Evolutionary conservation across 2,113 vertebrate genomes (phyloP).

Genomic region (Peromyscus californicus): DNA sequence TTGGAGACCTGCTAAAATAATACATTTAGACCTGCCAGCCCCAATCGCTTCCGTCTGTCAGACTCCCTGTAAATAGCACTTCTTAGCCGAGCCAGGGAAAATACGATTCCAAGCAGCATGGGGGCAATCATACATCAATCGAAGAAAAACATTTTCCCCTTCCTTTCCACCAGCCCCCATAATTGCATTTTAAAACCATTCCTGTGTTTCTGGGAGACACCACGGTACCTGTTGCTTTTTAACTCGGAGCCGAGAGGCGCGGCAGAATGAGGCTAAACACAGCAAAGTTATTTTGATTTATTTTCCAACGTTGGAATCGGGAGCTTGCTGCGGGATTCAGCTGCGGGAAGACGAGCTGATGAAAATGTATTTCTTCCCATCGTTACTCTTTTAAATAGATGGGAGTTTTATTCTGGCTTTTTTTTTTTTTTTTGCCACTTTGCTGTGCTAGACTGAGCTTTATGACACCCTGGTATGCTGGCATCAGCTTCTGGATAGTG

Average conservation of each 20-base stretch:
- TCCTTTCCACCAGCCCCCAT: constrained; percentile 77
- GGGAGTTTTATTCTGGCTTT: constrained; percentile 63
- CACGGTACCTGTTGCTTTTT: constrained; percentile 79
- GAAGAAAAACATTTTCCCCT: constrained; percentile 80
- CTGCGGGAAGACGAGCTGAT: constrained; percentile 76
- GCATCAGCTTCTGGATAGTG: rapidly evolving
- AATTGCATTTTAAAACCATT: constrained; percentile 79
- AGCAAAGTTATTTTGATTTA: constrained; percentile 80
- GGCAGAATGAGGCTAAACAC: constrained; percentile 79
- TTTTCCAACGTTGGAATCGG: constrained; percentile 74
- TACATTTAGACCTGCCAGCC: constrained; percentile 83
- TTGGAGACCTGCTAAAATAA: constrained; percentile 82
- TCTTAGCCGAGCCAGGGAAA: constrained; percentile 79
- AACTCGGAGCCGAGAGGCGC: constrained; percentile 69
- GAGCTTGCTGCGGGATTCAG: constrained; percentile 74
- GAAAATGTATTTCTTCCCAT: constrained; percentile 81
- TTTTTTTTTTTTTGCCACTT: constrained; percentile 69
- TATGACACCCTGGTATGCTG: neutral
- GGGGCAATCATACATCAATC: constrained; percentile 79
- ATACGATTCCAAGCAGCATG: constrained; percentile 77
- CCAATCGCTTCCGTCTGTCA: constrained; percentile 80
- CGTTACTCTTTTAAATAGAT: constrained; percentile 78
- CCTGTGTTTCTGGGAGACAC: constrained; percentile 75
- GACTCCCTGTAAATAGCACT: constrained; percentile 79
- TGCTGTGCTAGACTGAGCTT: constrained; percentile 71